A percentile compares a stretch with the other conserved stretches of the same genome.
phyloP scores from a whole-genome alignment of 2,888 invertebrate genomes.

The Cheilosia impressa region DNA sequence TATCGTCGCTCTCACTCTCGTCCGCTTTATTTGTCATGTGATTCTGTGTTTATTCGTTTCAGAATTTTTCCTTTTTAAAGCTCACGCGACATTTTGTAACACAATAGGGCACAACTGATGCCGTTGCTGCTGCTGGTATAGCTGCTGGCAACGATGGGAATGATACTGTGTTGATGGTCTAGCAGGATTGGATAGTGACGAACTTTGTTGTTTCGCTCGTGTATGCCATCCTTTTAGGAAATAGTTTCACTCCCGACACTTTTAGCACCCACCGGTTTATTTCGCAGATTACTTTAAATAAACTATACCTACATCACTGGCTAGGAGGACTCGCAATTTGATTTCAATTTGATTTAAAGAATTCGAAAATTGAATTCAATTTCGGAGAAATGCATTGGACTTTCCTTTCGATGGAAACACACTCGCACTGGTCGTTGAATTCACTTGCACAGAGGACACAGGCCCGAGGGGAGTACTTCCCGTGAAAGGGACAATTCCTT shows the following conservation, averaged over 20 bases:
- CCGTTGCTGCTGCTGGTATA: conserved; percentile 15
- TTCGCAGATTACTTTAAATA: conserved; percentile 42
- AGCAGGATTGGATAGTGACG: conserved; percentile 51
- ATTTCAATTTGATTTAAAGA: not conserved
- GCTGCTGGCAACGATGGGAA: conserved; percentile 52
- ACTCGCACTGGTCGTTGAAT: not conserved
- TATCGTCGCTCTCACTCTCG: conserved; percentile 44
- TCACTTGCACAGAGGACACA: not conserved
- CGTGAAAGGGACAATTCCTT: conserved; percentile 5
- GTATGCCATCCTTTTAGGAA: conserved; percentile 36
- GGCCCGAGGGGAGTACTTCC: not conserved
- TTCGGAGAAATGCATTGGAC: conserved; percentile 15
- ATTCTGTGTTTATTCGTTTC: conserved; percentile 69
- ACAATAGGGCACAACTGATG: conserved; percentile 37
- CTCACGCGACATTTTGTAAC: conserved; percentile 68
- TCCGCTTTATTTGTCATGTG: conserved; percentile 62
- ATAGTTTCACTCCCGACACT: conserved; percentile 29
- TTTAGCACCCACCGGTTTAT: conserved; percentile 38
- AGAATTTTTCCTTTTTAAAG: conserved; percentile 61
- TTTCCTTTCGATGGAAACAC: not conserved
- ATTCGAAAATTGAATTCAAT: not conserved
- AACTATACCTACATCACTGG: conserved; percentile 31
- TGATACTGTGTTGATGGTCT: conserved; percentile 56
- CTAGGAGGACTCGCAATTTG: not conserved
- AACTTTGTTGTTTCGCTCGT: conserved; percentile 43